A percentile compares a stretch with the other conserved stretches of the same genome.
These are phyloP conservation scores for Xiphophorus couchianus DNA, from an alignment of 2,113 vertebrate species.

Conservation along the genomic window DNA sequence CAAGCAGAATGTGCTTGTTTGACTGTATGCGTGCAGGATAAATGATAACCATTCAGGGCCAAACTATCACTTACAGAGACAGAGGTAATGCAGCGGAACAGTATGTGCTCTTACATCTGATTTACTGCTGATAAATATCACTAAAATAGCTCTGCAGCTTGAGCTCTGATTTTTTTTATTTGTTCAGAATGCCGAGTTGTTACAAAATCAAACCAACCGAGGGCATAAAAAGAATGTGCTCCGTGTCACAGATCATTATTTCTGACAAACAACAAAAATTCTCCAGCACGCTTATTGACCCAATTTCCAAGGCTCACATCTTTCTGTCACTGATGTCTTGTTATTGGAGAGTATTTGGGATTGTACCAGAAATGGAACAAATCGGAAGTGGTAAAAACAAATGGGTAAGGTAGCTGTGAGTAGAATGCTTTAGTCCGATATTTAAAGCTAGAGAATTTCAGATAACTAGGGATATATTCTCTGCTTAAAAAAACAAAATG, in stretches of 20 bases:
- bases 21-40: constrained; percentile 2
- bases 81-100: constrained; percentile 7
- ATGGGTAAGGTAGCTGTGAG: too few relatives aligned
- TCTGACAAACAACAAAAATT: constrained; percentile 19
- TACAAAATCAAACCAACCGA: constrained; percentile 23
- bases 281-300: neutral
- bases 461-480: too few relatives aligned
- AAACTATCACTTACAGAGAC: constrained; percentile 25
- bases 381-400: neutral
- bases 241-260: constrained; percentile 21
- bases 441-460: too few relatives aligned
- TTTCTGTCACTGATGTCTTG: constrained; percentile 10
- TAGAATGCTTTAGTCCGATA: too few relatives aligned
- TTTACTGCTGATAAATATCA: constrained; percentile 41
- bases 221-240: constrained; percentile 3
- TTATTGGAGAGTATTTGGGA: constrained; percentile 2
- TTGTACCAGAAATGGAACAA: neutral
- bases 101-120: constrained; percentile 15
- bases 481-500: neutral
- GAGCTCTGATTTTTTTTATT: constrained; percentile 19
- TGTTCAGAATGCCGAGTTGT: neutral
- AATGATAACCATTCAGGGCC: constrained; percentile 8
- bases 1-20: constrained; percentile 22
- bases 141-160: constrained; percentile 19
- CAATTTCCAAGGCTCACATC: neutral